Evolutionary conservation across 2,888 invertebrate species (phyloP), one percentile per base, ranked within the genome.

Genomic region (Euphydryas editha): DNA sequence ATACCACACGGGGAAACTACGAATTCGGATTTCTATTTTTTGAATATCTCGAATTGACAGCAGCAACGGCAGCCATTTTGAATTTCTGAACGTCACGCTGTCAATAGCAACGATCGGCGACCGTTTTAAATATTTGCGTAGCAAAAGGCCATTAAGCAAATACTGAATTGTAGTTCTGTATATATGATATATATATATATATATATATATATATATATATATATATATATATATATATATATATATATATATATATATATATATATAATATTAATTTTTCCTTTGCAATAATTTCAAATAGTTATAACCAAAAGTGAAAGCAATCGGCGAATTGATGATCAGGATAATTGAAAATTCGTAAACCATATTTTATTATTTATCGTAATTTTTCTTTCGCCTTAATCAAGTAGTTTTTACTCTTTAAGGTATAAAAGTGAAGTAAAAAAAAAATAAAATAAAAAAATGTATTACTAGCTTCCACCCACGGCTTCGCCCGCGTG

Each of bases 1-100:
- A 24, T 54, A 54, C 21, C 21, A 24, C 24, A 20, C 24, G 24
- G 5, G 10, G 4, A 54, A 54, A 54, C 54, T 54, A n/a, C 54
- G 18, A 36, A 36, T 54, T 54, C 54, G 36, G 10, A 54, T 21
- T 54, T 54, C 10, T 10, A 54, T 54, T 54, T 44, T 54, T 54
- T 36, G 54, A 54, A 54, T 54, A 54, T 54, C 17, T 54, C 54
- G n/a, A 21, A 21, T 30, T 54, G 54, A 54, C 54, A 54, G 36
- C 4, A 17, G 17, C 30, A 36, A 1, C 2, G 30, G 7, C 54
- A 17, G 54, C 54, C 54, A 54, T 54, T 54, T 54, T 54, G 54
- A 54, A 54, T 54, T 30, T 54, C 11, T 30, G n/a, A 51, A 54
- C 36, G 54, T 54, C 54, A 54, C 54, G 36, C 54, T 21, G 51